Conservation (phyloP, 1,140 invertebrate species). For the Camponotus floridanus region DNA sequence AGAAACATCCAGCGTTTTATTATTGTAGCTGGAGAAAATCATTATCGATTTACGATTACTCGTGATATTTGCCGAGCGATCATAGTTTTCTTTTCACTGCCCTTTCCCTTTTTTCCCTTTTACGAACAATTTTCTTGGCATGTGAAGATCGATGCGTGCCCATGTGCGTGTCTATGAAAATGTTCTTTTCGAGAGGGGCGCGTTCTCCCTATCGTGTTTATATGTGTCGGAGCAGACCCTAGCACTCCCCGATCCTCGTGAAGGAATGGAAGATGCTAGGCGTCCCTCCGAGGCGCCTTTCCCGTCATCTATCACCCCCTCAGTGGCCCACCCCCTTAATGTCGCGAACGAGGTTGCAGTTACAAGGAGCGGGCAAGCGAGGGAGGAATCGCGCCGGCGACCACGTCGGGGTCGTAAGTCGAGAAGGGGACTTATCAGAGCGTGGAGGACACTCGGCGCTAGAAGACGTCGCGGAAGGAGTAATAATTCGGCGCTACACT, state of each 20-base stretch:
- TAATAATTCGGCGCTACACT: conserved; percentile 42
- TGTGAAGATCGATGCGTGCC: conserved; percentile 38
- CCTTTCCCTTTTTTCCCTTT: too few relatives aligned
- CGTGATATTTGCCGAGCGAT: conserved; percentile 40
- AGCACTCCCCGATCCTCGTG: conserved; percentile 64
- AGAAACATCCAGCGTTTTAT: not conserved
- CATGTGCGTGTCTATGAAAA: conserved; percentile 60
- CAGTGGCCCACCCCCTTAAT: conserved; percentile 56
- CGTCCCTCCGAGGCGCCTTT: conserved; percentile 74
- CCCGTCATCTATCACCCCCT: conserved; percentile 73
- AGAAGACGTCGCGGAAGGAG: conserved; percentile 59
- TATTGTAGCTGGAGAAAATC: conserved; percentile 1
- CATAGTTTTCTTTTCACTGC: not conserved
- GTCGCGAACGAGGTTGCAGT: conserved; percentile 64
- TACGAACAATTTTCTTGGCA: conserved; percentile 17
- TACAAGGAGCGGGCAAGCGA: not conserved
- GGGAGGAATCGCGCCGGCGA: conserved; percentile 43
- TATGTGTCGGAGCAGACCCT: conserved; percentile 51
- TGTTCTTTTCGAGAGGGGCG: conserved; percentile 44
- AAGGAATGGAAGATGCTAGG: conserved; percentile 73
- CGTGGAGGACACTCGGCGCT: conserved; percentile 66
- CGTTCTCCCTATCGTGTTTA: conserved; percentile 43
- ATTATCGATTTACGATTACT: conserved; percentile 36
- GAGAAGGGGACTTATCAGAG: conserved; percentile 70
- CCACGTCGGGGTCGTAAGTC: conserved; percentile 66